Evolutionary conservation across 1,140 invertebrate species (phyloP).

Genomic region (Trinorchestia longiramus): DNA sequence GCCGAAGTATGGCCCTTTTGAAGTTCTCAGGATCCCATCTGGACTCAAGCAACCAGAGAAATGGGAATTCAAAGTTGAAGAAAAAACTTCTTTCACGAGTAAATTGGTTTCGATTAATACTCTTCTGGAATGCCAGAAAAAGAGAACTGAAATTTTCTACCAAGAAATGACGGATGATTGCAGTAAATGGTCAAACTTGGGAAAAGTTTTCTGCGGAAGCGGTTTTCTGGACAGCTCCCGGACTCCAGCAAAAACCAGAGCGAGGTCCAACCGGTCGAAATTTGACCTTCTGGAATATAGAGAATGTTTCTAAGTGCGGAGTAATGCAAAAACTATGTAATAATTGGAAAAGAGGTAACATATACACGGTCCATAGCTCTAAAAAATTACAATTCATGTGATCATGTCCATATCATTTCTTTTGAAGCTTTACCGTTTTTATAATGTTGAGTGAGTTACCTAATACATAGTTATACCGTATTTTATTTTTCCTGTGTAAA

Average conservation of each 20-base stretch:
- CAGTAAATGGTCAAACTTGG: constrained; percentile 14
- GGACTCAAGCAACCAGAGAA: constrained; percentile 33
- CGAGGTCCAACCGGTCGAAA: background rate
- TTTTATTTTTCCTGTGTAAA: background rate
- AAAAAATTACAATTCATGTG: too few species aligned
- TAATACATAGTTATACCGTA: background rate
- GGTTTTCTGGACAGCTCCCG: background rate
- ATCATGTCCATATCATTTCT: background rate
- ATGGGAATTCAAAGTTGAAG: constrained; percentile 9
- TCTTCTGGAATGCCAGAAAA: constrained; percentile 19
- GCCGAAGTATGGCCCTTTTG: constrained; percentile 20
- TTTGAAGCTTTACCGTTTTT: background rate
- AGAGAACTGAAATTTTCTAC: constrained; percentile 9
- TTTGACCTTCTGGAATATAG: background rate
- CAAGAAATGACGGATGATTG: constrained; percentile 39
- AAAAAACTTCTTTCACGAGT: constrained; percentile 35
- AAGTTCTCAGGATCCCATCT: background rate
- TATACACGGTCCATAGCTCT: too few species aligned
- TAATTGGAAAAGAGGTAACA: too few species aligned
- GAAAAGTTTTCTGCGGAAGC: constrained; percentile 10
- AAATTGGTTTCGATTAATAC: constrained; percentile 43
- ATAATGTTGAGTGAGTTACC: background rate
- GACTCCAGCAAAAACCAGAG: background rate
- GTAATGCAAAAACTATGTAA: background rate
- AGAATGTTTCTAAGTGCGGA: background rate